Base-by-base conservation (phyloP, 2,888 invertebrate genomes). In the Cheiracanthium punctorium region DNA sequence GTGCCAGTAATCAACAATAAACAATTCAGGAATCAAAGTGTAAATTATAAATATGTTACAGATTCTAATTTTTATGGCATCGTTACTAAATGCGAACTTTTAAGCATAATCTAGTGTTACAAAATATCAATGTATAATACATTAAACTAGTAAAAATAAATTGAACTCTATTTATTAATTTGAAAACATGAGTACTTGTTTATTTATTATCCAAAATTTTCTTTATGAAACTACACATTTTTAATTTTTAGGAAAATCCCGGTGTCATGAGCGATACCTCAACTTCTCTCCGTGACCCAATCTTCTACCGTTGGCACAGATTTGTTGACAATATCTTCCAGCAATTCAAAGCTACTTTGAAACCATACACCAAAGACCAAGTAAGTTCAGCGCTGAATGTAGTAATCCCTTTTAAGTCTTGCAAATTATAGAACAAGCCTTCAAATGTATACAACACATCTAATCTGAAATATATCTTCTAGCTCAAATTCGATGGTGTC, bases 241-340 rank as follows among this genome's bases (percentile, higher is more conserved):
- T 29, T 72, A 10, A 33, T 30, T 12, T 70, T n/a, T 20, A 96
- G 95, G 96, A 96, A 92, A 94, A 94, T 70, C 95, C 95, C 90
- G 95, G 95, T 52, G 95, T 96, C 37, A 96, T 96, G 94, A 96
- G 96, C 0, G 96, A 96, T 91, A 94, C 95, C 0, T 94, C 96
- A 0, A 96, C 96, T 0, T 95, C 96, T 0, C 96, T 96, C 96
- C 93, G 96, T 1, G 97, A 97, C 92, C 96, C 96, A 0, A 92
- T 95, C 20, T 96, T 96, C 93, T 96, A 96, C 92, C 94, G 95
- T 91, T 96, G 95, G 95, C 96, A 97, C 90, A 93, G 95, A 0
- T 95, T 94, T 91, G 93, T 96, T 28, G 95, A 96, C 90, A 95
- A 95, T 89, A 92, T 96, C 41, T 96, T 96, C 93, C 93, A 94